Base-by-base conservation (phyloP, 2,888 invertebrate genomes). In the Anarsia innoxiella region DNA sequence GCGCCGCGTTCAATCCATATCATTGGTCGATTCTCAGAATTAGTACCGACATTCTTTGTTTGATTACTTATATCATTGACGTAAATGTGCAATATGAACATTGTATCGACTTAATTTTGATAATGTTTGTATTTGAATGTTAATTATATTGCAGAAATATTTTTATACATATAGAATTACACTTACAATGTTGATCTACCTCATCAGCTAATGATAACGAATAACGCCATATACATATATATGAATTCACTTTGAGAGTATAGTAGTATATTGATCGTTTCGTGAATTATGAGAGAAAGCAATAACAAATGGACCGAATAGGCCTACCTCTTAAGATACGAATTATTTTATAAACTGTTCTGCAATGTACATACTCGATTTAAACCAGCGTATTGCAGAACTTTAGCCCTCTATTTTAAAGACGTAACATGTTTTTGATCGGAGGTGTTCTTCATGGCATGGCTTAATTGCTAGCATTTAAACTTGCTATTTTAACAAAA, bases 91-190 rank as follows among this genome's bases (percentile, higher is more conserved):
- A 80, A 76, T 80, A 76, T 72, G 55, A 70, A 73, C 74, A 75
- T 71, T 65, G 56, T 64, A 69, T 68, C 65, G 62, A 76, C 59
- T 67, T 74, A 72, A 72, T 79, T 79, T 79, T 79, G 75, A 79
- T 82, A 77, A 73, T 78, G 73, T 78, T 82, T 77, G 76, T 82
- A 82, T 80, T 80, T 82, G 56, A 77, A 76, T 79, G 83, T 84
- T 82, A 63, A 77, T 74, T 80, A 79, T 82, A 82, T 78, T 75
- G 67, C 82, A 79, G 68, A 83, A 82, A 72, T 84, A 84, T 84
- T 84, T 84, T 84, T 84, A 84, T 83, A 84, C 73, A 76, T 61
- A 72, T 73, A 73, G 66, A 69, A 63, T 71, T 53, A 73, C 74
- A 73, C 55, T 66, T 56, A 68, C 72, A 73, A 69, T 62, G 65